phyloP scores from a whole-genome alignment of 2,797 vertebrate species.

The Neostethus bicornis region DNA sequence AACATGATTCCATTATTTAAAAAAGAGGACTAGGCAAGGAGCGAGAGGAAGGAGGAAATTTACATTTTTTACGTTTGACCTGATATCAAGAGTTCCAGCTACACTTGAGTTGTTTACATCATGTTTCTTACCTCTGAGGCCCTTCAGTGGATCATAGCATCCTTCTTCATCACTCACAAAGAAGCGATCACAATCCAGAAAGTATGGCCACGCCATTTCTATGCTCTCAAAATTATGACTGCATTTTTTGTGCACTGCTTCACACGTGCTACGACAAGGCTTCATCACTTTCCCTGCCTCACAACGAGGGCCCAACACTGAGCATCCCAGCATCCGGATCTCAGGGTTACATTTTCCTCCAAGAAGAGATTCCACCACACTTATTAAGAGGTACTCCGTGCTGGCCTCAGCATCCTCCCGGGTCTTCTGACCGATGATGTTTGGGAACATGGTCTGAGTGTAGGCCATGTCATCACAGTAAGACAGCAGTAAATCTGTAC shows the following conservation, averaged over 20 bases:
- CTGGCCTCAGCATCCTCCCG: constrained; percentile 83
- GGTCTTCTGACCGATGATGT: constrained; percentile 83
- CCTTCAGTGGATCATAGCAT: constrained; percentile 89
- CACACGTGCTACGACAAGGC: constrained; percentile 86
- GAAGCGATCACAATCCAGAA: constrained; percentile 90
- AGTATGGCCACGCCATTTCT: constrained; percentile 97
- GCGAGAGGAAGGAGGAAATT: no score
- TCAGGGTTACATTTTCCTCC: constrained; percentile 89
- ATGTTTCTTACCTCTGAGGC: constrained; percentile 81
- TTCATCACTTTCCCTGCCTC: constrained; percentile 73
- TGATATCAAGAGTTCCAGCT: neutral
- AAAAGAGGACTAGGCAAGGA: no score
- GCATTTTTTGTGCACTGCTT: constrained; percentile 81
- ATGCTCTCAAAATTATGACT: constrained; percentile 85
- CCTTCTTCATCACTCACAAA: constrained; percentile 85
- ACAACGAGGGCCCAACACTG: constrained; percentile 87
- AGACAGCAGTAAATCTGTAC: constrained; percentile 78
- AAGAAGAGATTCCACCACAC: constrained; percentile 86
- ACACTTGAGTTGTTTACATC: neutral
- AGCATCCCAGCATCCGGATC: constrained; percentile 90
- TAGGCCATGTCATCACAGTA: constrained; percentile 89
- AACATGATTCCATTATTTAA: no score
- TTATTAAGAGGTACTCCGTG: constrained; percentile 90
- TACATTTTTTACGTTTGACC: neutral
- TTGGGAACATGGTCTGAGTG: constrained; percentile 85